phyloP scores from a whole-genome alignment of 2,113 vertebrate species.

The Ochotona curzoniae region DNA sequence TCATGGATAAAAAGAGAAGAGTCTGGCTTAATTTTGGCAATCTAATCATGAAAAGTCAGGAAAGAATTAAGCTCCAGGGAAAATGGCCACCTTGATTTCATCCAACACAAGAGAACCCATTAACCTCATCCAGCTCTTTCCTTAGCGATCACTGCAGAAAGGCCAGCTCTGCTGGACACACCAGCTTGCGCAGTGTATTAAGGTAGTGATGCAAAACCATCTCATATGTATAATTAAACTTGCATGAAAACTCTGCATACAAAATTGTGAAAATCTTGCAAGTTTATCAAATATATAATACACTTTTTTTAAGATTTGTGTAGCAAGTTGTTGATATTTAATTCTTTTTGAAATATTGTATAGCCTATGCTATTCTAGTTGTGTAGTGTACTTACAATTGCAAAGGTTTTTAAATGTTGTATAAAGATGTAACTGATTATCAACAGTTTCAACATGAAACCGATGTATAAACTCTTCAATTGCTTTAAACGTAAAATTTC shows the following conservation, averaged over 20 bases:
- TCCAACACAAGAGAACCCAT: neutral
- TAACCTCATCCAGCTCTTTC: neutral
- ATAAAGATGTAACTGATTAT: neutral
- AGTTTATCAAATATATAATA: neutral
- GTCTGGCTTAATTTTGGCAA: neutral
- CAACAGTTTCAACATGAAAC: neutral
- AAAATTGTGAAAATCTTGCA: neutral
- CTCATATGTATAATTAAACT: neutral
- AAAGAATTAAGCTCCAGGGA: neutral
- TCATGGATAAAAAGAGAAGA: neutral
- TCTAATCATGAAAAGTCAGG: neutral
- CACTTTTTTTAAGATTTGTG: neutral
- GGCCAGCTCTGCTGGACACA: neutral
- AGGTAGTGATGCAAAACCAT: neutral
- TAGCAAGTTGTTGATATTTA: neutral
- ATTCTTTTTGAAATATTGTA: neutral
- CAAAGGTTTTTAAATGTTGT: neutral
- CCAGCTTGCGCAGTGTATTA: neutral
- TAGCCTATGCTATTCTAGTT: neutral
- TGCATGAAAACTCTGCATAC: neutral
- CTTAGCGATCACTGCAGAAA: neutral
- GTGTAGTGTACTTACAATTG: neutral
- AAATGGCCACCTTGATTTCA: constrained; percentile 38
- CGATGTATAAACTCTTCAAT: neutral
- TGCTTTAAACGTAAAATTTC: neutral